Evolutionary conservation across 2,888 invertebrate genomes (phyloP).

Genomic region (Ectobius pallidus): DNA sequence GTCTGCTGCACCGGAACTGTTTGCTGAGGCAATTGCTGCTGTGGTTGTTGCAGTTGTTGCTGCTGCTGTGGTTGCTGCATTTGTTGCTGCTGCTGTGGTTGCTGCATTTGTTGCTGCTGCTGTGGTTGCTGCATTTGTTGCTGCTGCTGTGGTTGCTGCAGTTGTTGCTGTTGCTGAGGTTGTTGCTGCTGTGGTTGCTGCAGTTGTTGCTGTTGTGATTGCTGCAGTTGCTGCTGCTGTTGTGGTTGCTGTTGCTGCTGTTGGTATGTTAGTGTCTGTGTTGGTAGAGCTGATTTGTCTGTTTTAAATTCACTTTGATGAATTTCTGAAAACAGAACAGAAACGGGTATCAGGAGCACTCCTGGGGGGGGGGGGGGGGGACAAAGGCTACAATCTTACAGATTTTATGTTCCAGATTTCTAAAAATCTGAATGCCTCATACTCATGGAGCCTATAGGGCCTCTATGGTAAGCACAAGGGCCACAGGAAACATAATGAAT

Average conservation of each 20-base stretch:
- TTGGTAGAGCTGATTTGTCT: constrained; percentile 50
- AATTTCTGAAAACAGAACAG: too few species aligned
- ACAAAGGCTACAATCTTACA: too few species aligned
- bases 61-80: constrained; percentile 60
- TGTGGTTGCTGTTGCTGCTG: constrained; percentile 46
- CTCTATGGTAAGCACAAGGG: too few species aligned
- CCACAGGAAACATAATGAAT: too few species aligned
- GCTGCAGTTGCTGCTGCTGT: constrained; percentile 45
- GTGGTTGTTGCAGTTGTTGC: constrained; percentile 47
- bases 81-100: too few species aligned
- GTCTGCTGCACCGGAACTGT: constrained; percentile 46
- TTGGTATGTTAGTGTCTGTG: constrained; percentile 46
- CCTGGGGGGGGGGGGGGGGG: too few species aligned
- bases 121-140: background rate
- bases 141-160: constrained; percentile 49
- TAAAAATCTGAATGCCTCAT: too few species aligned
- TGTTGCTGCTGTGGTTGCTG: constrained; percentile 58
- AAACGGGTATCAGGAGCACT: too few species aligned
- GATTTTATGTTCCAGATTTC: too few species aligned
- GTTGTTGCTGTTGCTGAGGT: constrained; percentile 56
- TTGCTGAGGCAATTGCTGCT: constrained; percentile 58
- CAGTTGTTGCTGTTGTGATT: constrained; percentile 53
- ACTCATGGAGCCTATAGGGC: too few species aligned
- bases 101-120: too few species aligned
- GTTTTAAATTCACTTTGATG: too few species aligned